Evolutionary conservation across 1,140 invertebrate species (phyloP).

Genomic region (Tetragonula clypearis): DNA sequence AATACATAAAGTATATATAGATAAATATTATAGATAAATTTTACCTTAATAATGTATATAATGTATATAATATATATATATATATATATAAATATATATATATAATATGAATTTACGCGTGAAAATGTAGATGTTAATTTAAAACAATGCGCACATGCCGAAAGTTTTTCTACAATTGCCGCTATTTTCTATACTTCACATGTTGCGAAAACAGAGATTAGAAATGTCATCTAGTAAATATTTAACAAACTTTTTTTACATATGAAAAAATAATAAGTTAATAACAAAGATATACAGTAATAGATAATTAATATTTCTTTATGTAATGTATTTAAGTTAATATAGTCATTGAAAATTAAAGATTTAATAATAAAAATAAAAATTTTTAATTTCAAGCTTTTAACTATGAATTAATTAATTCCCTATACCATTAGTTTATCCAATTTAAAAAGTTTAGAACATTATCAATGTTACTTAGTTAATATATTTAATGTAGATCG

Average conservation of each 20-base stretch:
- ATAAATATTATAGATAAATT: not conserved
- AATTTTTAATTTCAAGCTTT: too few relatives aligned
- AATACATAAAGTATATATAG: not conserved
- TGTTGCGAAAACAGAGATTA: not conserved
- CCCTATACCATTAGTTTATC: too few relatives aligned
- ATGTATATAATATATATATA: not conserved
- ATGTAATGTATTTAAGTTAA: too few relatives aligned
- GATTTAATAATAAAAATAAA: too few relatives aligned
- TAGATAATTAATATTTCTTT: too few relatives aligned
- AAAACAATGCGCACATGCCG: not conserved
- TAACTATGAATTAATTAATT: too few relatives aligned
- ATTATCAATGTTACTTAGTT: not conserved
- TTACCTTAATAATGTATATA: not conserved
- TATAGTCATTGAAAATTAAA: too few relatives aligned
- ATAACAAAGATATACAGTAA: too few relatives aligned
- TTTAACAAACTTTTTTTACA: too few relatives aligned
- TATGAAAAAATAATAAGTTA: too few relatives aligned
- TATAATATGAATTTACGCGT: not conserved
- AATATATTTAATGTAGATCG: not conserved
- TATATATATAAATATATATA: not conserved
- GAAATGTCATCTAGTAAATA: too few relatives aligned
- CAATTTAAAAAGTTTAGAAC: not conserved
- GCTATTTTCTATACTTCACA: not conserved
- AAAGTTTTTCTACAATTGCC: not conserved
- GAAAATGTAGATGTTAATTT: not conserved